A percentile compares a stretch with the other conserved stretches of the same genome.
These are phyloP conservation scores for Ctena decussata DNA, from an alignment of 2,888 invertebrate genomes.

Conservation along the genomic window DNA sequence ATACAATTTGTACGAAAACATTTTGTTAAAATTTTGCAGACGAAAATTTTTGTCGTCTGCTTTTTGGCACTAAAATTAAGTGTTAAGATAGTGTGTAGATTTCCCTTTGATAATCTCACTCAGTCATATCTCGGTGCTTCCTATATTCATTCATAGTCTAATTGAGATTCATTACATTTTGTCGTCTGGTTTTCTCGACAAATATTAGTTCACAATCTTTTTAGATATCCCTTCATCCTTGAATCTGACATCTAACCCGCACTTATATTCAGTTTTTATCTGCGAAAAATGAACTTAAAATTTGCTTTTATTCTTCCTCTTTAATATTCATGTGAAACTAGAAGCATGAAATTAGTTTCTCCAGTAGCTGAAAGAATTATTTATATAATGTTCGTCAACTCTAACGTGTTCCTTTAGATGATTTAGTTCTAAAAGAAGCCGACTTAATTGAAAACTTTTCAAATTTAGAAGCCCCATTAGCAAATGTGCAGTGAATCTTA, in stretches of 20 bases:
- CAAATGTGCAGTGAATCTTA: constrained; percentile 1
- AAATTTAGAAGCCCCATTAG: constrained; percentile 3
- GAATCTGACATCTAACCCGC: neutral
- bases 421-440: constrained; percentile 4
- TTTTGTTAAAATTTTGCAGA: too few species aligned
- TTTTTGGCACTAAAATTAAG: too few species aligned
- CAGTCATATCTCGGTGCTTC: too few species aligned
- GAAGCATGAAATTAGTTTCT: neutral
- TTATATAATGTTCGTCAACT: constrained; percentile 7
- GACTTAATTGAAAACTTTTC: constrained; percentile 2
- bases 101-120: too few species aligned
- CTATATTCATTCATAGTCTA: neutral
- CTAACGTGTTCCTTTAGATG: neutral
- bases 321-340: constrained; percentile 1
- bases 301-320: neutral
- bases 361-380: neutral
- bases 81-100: too few species aligned
- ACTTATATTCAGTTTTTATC: neutral
- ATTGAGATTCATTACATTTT: neutral
- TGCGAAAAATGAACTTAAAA: neutral
- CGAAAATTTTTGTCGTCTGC: too few species aligned
- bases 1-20: too few species aligned
- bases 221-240: neutral
- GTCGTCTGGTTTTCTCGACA: neutral
- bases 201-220: neutral